Base-by-base conservation (phyloP, 2,888 invertebrate species). In the Chymomyza amoena region DNA sequence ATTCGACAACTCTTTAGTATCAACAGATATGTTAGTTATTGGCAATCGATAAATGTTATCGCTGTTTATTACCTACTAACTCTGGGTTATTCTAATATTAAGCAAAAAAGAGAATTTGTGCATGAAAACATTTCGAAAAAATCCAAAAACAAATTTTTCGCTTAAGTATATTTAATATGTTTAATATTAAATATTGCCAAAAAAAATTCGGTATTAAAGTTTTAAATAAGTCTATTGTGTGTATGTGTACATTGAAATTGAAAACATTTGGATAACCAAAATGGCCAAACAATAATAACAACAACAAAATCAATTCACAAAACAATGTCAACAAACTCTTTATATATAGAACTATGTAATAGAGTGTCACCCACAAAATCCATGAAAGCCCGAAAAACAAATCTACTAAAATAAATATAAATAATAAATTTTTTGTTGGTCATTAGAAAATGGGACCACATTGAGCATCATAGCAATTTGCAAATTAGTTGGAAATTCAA, bases 201-300 rank as follows among this genome's bases (percentile, higher is more conserved):
- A 36, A 36, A 36, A 36, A 36, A 9, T 9, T 32, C 20, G 20
- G 2, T 32, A 32, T 32, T 32, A 32, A 32, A 32, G 4, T 25
- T 32, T 65, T 70, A 68, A 77, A 20, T 20, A 20, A 20, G 20
- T 1, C 20, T 20, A 20, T 20, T 59, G 59, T 32, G 15, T 59
- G 32, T 28, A 13, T 5, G 32, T 59, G 59, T 4, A 59, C 5
- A 59, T 5, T n/a, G 20, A 56, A 56, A 56, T n/a, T 56, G 20
- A 56, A 56, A 25, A 25, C 25, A 68, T 63, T 64, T 69, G 62
- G 20, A 20, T 7, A 56, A 20, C 18, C 13, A 16, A 56, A 56
- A 56, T 56, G 25, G 25, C 56, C 25, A n/a, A 45, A 69, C 66
- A 63, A 63, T 60, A 60, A 45, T 45, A 72, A 70, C 72, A 68